Conservation (phyloP, 2,888 invertebrate genomes). For the Zeuzera pyrina region DNA sequence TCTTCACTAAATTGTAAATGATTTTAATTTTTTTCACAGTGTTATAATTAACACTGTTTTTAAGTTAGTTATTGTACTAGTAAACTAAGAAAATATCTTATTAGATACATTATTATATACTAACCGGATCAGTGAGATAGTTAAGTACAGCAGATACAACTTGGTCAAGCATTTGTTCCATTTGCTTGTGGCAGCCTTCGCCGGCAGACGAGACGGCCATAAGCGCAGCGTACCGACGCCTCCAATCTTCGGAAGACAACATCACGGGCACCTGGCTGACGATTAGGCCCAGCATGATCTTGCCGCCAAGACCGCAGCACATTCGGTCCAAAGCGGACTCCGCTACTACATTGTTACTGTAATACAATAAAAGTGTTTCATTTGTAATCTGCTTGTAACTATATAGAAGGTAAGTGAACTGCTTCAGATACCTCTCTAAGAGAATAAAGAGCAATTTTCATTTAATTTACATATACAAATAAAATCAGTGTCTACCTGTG, state of each 20-base stretch:
- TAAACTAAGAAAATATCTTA: too few relatives aligned
- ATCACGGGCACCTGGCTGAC: constrained; percentile 89
- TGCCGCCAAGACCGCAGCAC: constrained; percentile 96
- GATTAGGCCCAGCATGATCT: constrained; percentile 91
- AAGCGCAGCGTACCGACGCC: constrained; percentile 94
- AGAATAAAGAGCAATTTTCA: background rate
- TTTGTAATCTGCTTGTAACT: too few relatives aligned
- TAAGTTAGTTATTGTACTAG: background rate
- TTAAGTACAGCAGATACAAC: constrained; percentile 93
- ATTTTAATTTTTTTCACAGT: background rate
- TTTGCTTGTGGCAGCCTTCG: constrained; percentile 98
- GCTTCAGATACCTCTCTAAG: too few relatives aligned
- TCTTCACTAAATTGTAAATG: background rate
- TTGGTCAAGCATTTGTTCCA: constrained; percentile 95
- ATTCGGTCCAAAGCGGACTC: constrained; percentile 97
- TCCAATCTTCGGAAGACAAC: constrained; percentile 88
- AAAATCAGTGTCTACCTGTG: too few relatives aligned
- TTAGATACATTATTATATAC: too few relatives aligned
- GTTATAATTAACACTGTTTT: background rate
- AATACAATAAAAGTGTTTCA: constrained; percentile 16
- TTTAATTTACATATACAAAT: too few relatives aligned
- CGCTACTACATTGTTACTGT: constrained; percentile 93
- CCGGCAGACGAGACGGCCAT: constrained; percentile 99
- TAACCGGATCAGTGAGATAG: constrained; percentile 86
- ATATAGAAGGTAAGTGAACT: too few relatives aligned